These are phyloP conservation scores for Lepidurus packardi DNA, from an alignment of 1,140 invertebrate genomes.

Conservation along the genomic window DNA sequence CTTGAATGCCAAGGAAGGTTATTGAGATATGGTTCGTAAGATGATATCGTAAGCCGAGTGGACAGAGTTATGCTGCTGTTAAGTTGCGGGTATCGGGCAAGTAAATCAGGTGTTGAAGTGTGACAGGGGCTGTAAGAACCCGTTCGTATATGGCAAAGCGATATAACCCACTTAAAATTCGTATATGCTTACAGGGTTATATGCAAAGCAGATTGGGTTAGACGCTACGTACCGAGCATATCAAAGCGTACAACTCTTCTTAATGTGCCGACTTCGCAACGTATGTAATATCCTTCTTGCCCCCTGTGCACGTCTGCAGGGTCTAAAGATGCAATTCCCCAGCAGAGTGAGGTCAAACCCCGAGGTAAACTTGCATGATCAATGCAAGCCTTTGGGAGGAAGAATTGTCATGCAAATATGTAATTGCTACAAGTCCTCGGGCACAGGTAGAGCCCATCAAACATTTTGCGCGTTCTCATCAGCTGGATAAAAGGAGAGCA, in stretches of 20 bases:
- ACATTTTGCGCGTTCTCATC: conserved; percentile 11
- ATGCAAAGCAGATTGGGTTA: background rate
- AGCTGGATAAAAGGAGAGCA: background rate
- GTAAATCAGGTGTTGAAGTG: conserved; percentile 21
- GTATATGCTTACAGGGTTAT: conserved; percentile 3
- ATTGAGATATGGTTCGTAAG: background rate
- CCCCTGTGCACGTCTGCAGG: background rate
- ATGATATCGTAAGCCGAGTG: background rate
- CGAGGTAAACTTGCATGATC: background rate
- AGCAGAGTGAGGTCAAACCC: background rate
- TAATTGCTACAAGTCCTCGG: background rate
- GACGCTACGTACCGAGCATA: background rate
- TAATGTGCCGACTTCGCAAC: background rate
- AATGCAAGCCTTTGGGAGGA: background rate
- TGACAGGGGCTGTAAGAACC: background rate
- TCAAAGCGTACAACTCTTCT: conserved; percentile 4
- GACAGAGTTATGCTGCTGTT: conserved; percentile 9
- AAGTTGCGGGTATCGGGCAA: background rate
- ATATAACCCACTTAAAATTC: background rate
- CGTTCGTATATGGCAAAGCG: background rate
- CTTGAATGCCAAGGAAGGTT: conserved; percentile 3
- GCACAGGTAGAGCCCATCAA: background rate
- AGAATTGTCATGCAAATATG: conserved; percentile 11
- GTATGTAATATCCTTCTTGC: background rate
- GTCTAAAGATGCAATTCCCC: background rate